Evolutionary conservation across 2,797 vertebrate species (phyloP).

Genomic region (Hydrophis major): DNA sequence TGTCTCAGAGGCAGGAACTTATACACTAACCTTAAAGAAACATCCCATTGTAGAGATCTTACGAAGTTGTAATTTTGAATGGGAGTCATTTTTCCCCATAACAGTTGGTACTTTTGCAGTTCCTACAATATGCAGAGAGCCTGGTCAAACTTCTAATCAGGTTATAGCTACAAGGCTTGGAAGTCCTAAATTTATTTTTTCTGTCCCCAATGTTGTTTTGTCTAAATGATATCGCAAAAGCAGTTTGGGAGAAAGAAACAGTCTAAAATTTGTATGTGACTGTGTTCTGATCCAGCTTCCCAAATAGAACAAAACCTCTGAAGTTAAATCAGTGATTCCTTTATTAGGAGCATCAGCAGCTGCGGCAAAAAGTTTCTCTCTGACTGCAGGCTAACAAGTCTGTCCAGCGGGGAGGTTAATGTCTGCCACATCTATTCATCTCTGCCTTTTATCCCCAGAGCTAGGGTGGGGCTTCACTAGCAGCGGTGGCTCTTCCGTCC

Average conservation of each 20-base stretch:
- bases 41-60: neutral
- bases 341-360: too few relatives aligned
- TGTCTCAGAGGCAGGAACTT: neutral
- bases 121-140: neutral
- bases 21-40: neutral
- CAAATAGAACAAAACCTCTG: too few relatives aligned
- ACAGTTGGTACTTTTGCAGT: neutral
- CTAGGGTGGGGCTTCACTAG: too few relatives aligned
- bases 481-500: too few relatives aligned
- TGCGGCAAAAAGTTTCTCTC: too few relatives aligned
- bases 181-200: neutral
- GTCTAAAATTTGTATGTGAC: neutral
- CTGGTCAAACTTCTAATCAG: neutral
- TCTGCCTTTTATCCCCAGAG: too few relatives aligned
- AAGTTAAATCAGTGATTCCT: too few relatives aligned
- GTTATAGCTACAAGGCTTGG: neutral
- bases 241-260: neutral
- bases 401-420: too few relatives aligned
- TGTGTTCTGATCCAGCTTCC: neutral
- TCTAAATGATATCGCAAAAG: neutral
- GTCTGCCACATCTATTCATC: too few relatives aligned
- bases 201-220: neutral
- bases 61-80: neutral
- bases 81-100: slow-evolving; percentile 3
- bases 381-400: too few relatives aligned